These are phyloP conservation scores for Folsomia manolachei DNA, from an alignment of 2,888 invertebrate species.

Conservation along the genomic window DNA sequence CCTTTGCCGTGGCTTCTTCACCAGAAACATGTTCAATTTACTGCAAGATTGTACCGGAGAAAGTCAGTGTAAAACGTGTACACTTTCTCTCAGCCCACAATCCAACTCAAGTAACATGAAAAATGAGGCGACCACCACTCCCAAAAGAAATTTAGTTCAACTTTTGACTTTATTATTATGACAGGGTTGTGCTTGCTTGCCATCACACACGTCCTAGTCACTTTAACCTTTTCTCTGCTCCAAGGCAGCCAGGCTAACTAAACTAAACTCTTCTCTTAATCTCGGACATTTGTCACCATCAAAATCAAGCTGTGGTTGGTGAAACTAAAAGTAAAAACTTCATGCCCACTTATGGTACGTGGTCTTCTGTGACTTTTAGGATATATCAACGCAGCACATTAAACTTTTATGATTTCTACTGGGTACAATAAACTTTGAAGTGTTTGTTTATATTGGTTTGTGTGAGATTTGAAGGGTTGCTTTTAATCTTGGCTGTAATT, in stretches of 20 bases:
- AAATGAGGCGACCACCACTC: neutral
- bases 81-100: neutral
- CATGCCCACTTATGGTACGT: neutral
- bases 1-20: neutral
- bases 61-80: neutral
- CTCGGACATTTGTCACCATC: conserved; percentile 4
- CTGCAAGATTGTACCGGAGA: no score
- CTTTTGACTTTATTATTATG: conserved; percentile 4
- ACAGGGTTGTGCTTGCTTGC: no score
- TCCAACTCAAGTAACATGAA: neutral
- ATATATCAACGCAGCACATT: neutral
- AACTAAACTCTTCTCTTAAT: neutral
- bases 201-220: neutral
- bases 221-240: neutral
- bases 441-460: no score
- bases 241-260: no score
- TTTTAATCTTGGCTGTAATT: neutral
- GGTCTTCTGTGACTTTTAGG: neutral
- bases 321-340: no score
- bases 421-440: neutral
- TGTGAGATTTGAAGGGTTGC: neutral
- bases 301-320: neutral
- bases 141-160: conserved; percentile 2
- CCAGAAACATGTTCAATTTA: neutral
- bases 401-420: neutral